These are phyloP conservation scores for Pollimyrus isidori DNA, from an alignment of 2,113 vertebrate species.

Conservation along the genomic window DNA sequence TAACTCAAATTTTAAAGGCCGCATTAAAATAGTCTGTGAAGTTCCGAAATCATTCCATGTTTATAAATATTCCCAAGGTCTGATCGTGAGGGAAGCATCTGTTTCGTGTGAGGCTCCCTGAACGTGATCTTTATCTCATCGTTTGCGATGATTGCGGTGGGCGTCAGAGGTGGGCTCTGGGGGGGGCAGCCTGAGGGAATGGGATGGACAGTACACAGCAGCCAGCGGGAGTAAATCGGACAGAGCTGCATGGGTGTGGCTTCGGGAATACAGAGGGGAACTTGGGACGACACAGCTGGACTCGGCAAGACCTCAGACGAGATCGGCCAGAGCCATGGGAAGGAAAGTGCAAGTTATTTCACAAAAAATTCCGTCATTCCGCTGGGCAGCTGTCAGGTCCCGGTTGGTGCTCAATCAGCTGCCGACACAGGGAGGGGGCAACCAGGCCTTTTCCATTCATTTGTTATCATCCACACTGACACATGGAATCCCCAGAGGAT, in stretches of 20 bases:
- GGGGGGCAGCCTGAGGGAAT: neutral
- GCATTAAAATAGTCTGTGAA: neutral
- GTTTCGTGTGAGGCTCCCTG: slow-evolving; percentile 14
- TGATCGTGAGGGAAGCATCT: neutral
- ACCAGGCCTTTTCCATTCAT: slow-evolving; percentile 31
- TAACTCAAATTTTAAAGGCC: neutral
- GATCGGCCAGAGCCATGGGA: neutral
- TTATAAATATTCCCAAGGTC: slow-evolving; percentile 14
- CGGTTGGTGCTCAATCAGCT: slow-evolving; percentile 30
- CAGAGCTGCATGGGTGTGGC: neutral
- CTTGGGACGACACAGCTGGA: neutral
- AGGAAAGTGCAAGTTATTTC: neutral
- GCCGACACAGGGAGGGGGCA: neutral
- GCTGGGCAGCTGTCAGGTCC: slow-evolving; percentile 45
- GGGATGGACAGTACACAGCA: slow-evolving; percentile 5
- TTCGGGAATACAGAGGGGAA: neutral
- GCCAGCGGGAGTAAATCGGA: neutral
- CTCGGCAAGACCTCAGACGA: neutral
- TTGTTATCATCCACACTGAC: slow-evolving; percentile 39
- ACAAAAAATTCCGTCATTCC: slow-evolving; percentile 20
- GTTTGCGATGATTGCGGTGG: slow-evolving; percentile 8
- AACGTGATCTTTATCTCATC: neutral
- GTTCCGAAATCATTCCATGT: neutral
- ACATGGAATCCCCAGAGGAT: slow-evolving; percentile 16
- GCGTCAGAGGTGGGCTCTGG: neutral